Conservation (phyloP, 2,888 invertebrate species). For the Oligia latruncula region DNA sequence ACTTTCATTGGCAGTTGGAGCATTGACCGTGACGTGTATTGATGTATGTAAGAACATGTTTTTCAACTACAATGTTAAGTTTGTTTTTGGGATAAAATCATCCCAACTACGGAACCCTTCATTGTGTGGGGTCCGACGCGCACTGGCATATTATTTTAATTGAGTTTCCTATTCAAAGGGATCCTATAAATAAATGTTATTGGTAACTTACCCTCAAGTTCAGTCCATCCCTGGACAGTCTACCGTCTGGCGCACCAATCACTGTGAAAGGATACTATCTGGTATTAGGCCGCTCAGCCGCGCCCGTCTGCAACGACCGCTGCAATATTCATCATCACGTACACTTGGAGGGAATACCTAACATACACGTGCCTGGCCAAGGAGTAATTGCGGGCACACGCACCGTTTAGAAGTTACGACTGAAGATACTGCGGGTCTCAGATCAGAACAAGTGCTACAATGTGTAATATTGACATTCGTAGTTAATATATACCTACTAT, state of each 20-base stretch:
- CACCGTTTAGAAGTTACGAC: background rate
- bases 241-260: conserved; percentile 61
- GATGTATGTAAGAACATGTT: too few relatives aligned
- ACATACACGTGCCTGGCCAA: background rate
- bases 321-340: conserved; percentile 36
- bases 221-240: conserved; percentile 47
- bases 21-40: too few relatives aligned
- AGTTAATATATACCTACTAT: background rate
- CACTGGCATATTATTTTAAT: background rate
- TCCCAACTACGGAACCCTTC: background rate
- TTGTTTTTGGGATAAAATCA: background rate
- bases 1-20: too few relatives aligned
- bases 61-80: background rate
- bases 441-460: background rate
- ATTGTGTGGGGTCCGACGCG: background rate
- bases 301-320: conserved; percentile 16
- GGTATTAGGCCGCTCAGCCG: conserved; percentile 34
- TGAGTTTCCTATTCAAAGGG: background rate
- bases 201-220: background rate
- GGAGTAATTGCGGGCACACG: background rate
- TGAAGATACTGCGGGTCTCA: background rate
- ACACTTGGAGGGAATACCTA: conserved; percentile 14
- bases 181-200: background rate
- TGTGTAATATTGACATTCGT: background rate
- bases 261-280: conserved; percentile 63